Evolutionary conservation across 2,888 invertebrate species (phyloP), one percentile per base, ranked within the genome.

Genomic region (Diaphora mendica): DNA sequence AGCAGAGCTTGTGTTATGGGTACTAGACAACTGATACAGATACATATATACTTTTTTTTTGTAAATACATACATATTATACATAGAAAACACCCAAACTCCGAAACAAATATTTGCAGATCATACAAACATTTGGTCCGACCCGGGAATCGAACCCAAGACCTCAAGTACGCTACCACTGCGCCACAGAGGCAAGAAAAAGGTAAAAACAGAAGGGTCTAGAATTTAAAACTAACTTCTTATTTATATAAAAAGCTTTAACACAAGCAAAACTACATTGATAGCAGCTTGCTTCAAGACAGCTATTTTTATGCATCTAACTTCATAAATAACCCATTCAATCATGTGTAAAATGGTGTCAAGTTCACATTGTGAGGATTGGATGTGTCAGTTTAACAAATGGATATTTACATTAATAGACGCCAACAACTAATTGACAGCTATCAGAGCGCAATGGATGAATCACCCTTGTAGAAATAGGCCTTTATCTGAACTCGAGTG

Each of bases 341-440:
- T 71, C 70, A 26, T 42, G 55, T 55, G 35, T 35, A 68, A 35
- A 55, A 68, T 68, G 68, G 35, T 81, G 77, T 76, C 78, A 79
- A 81, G 83, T 76, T 72, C 20, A 70, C 33, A 17, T 65, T 30
- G 51, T 72, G 20, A 73, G 70, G 72, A 75, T 73, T 72, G 74
- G 48, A 72, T 62, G 33, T 75, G 30, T 68, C 42, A 66, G 26
- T 70, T 68, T 65, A 35, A 79, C 70, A 73, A 80, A 77, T 77
- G 71, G 76, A 83, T 70, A 76, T 76, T 65, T 75, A 64, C 68
- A 51, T 69, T 74, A 76, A 76, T 77, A 75, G 78, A 73, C 30
- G 59, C 65, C 64, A 44, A 68, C 72, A 71, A 72, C 64, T 66
- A 64, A 75, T 76, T 74, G 65, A 55, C 68, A 64, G 13, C 30